Conservation (phyloP, 2,797 vertebrate species). For the Varecia variegata region DNA sequence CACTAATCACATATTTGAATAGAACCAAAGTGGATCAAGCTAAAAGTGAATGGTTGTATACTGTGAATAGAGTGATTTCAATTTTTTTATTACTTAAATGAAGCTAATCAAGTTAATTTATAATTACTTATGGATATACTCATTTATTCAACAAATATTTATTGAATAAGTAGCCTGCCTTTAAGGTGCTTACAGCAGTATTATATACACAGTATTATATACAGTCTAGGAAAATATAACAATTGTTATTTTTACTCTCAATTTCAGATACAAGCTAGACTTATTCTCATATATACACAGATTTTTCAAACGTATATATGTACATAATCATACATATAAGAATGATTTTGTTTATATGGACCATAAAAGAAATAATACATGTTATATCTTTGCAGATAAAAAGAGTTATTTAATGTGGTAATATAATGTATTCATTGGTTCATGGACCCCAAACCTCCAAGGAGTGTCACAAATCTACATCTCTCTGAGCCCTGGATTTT, state of each 20-base stretch:
- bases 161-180: not conserved
- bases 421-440: conserved; percentile 65
- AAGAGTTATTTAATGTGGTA: conserved; percentile 57
- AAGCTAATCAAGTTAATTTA: conserved; percentile 12
- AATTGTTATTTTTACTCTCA: conserved; percentile 3
- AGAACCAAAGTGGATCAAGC: not conserved
- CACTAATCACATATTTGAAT: not conserved
- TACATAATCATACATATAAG: not conserved
- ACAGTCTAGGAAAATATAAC: not conserved
- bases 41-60: not conserved
- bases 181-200: not conserved
- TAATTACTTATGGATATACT: not conserved
- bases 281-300: conserved; percentile 19
- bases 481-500: conserved; percentile 51
- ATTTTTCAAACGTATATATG: not conserved
- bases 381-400: conserved; percentile 41
- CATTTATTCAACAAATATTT: conserved; percentile 44
- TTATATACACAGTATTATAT: not conserved
- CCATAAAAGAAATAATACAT: conserved; percentile 2
- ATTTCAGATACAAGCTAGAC: not conserved
- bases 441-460: conserved; percentile 67
- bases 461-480: conserved; percentile 50
- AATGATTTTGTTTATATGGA: not conserved
- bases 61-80: not conserved
- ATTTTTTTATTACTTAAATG: conserved; percentile 19